Base-by-base conservation (phyloP, 1,140 invertebrate genomes). In the Aphis gossypii region DNA sequence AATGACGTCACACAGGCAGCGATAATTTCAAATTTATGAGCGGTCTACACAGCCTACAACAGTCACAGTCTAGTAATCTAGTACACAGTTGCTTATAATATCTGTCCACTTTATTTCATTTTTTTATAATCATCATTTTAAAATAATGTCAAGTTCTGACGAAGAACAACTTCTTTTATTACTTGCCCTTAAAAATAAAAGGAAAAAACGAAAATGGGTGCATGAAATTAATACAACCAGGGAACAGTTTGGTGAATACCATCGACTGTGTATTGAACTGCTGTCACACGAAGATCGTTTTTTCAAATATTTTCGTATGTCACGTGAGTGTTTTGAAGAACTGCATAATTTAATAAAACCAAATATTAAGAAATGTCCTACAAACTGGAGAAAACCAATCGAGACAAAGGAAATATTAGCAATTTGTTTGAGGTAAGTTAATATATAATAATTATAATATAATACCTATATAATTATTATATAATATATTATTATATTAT, bases 221-320 rank as follows among this genome's bases (percentile, higher is more conserved):
- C 90, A 92, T 82, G 90, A 92, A 92, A 92, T 92, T 14, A 82
- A 92, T 90, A 92, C 51, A 54, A 91, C 60, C 48, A 82, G n/a
- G 51, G 21, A 82, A 92, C 8, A 8, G 82, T 92, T 92, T 46
- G 90, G 76, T 6, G 76, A 92, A 76, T 92, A 92, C 76, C 68
- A 92, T 84, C 68, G 68, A 23, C 82, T 92, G 23, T 92, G 56
- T 92, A 84, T 83, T 92, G 91, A 92, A 92, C 90, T 92, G 44
- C 18, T 82, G n/a, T 92, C 60, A 46, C 46, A 76, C 18, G 90
- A 92, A 68, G 90, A 92, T 92, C 90, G 90, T 68, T 68, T 68
- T 92, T 92, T 92, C 41, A 41, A 92, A 83, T 92, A 92, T 90
- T 90, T 90, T 90, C 51, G 88, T 18, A 90, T 88, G 87, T 88